Conservation (phyloP, 2,888 invertebrate genomes). For the Parthenolecanium corni region DNA sequence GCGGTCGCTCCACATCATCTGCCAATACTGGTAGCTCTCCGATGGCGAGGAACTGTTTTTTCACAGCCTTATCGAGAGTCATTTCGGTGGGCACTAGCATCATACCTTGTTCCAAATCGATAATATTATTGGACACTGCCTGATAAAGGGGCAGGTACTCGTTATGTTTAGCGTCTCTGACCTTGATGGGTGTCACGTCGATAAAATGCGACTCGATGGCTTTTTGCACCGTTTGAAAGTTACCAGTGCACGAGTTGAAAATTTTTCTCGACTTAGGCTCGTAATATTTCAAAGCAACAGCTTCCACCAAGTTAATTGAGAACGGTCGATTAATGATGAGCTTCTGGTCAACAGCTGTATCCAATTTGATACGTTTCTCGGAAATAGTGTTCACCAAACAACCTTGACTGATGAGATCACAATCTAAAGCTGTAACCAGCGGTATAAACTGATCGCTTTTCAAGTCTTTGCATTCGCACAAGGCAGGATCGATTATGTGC, state of each 20-base stretch:
- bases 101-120: slow-evolving; percentile 58
- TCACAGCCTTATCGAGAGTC: slow-evolving; percentile 64
- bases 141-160: slow-evolving; percentile 49
- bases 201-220: slow-evolving; percentile 61
- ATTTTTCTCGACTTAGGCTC: slow-evolving; percentile 59
- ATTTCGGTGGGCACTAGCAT: slow-evolving; percentile 54
- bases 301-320: slow-evolving; percentile 59
- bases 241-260: slow-evolving; percentile 62
- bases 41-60: slow-evolving; percentile 57
- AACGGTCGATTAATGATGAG: slow-evolving; percentile 59
- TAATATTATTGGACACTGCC: slow-evolving; percentile 55
- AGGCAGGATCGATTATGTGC: slow-evolving; percentile 67
- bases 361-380: slow-evolving; percentile 37
- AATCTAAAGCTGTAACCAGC: slow-evolving; percentile 59
- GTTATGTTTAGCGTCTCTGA: slow-evolving; percentile 51
- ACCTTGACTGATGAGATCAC: slow-evolving; percentile 54
- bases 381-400: slow-evolving; percentile 4
- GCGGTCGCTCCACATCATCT: too few species aligned
- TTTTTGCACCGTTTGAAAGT: slow-evolving; percentile 59
- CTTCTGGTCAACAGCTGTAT: slow-evolving; percentile 54
- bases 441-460: slow-evolving; percentile 57
- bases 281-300: slow-evolving; percentile 65
- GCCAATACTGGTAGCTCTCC: too few species aligned
- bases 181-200: slow-evolving; percentile 56
- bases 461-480: slow-evolving; percentile 69